Evolutionary conservation across 2,113 vertebrate species (phyloP), one percentile per base, ranked within the genome.

Genomic region (Quiscalus mexicanus): DNA sequence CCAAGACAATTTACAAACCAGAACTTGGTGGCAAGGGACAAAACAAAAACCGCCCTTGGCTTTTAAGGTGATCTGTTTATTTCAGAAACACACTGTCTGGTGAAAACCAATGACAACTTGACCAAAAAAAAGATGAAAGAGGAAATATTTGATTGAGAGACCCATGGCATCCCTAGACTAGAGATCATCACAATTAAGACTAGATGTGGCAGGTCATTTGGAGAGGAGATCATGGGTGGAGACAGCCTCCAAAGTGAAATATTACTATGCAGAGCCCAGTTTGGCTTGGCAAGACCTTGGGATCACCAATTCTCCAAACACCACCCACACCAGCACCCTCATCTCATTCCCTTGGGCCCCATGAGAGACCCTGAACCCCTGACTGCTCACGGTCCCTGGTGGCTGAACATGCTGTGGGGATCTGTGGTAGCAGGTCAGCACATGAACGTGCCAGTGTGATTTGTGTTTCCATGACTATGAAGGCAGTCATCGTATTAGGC

Each of bases 261-360:
- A 30, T 12, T 80, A 10, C 5, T 6, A 3, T 16, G 9, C 28
- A 44, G 31, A 71, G 20, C 28, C 9, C 5, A 0, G 2, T 73
- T 30, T 53, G 42, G 12, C 25, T 76, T 31, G 9, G 16, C 55
- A 42, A 73, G 23, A 50, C 10, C 16, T 25, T 75, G 35, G 41
- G 24, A 67, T 30, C 71, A 42, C 13, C 20, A 42, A 0, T 12
- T 35, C 25, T 35, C 13, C 25, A 21, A 58, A 27, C 7, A 50
- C 5, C 52, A 65, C 10, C 10, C 59, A 65, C 30, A 24, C 4
- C 52, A 35, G 20, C 10, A 42, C 5, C 30, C 12, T 35, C 35
- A 75, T 14, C 35, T 50, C 35, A 31, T 49, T 28, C 15, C 49
- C 3, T 1, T 35, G 24, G 52, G 50, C 30, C 42, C 6, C 13